Base-by-base conservation (phyloP, 1,140 invertebrate species). In the Drosophila burlai region DNA sequence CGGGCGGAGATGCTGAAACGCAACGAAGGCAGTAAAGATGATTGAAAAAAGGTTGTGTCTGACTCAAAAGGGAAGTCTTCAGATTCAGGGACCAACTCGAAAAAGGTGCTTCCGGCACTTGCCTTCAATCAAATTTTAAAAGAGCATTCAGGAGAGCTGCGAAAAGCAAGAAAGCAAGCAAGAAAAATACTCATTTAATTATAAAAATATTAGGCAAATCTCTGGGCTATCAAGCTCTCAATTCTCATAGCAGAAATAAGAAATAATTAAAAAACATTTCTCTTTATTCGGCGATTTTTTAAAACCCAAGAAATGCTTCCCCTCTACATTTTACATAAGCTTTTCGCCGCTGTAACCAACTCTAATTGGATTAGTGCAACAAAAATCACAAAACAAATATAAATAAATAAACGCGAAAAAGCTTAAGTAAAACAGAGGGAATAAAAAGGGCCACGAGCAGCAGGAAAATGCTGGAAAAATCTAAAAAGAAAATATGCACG, bases 321-420 rank as follows among this genome's bases (percentile, higher is more conserved):
- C 8, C 10, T 7, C 10, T 1, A 60, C 9, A 10, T 46, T 4
- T 42, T 40, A 18, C 34, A 18, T 42, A 15, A 49, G 18, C 45
- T 36, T 16, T 40, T n/a, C 4, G 5, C 36, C 8, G n/a, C 15
- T 38, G 18, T 21, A 24, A 21, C 67, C 40, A 68, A 18, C 26
- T 57, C 50, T 72, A 72, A 72, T 72, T 72, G 68, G 68, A 72
- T 72, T 72, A 72, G 50, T 31, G 42, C 31, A 46, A 68, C 43
- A 36, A 13, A 43, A 46, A 49, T 40, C 34, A 45, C 4, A 7
- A 4, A 40, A 34, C 16, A 34, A 42, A 42, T 16, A 16, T 24
- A 47, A 26, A 65, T 38, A 63, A 38, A 46, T 59, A 45, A 58
- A 46, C 13, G 49, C 38, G 21, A 38, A 31, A 45, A 71, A 49